A percentile compares a stretch with the other conserved stretches of the same genome.
Conservation (phyloP, 2,888 invertebrate genomes). For the Dinocampus coccinellae region DNA sequence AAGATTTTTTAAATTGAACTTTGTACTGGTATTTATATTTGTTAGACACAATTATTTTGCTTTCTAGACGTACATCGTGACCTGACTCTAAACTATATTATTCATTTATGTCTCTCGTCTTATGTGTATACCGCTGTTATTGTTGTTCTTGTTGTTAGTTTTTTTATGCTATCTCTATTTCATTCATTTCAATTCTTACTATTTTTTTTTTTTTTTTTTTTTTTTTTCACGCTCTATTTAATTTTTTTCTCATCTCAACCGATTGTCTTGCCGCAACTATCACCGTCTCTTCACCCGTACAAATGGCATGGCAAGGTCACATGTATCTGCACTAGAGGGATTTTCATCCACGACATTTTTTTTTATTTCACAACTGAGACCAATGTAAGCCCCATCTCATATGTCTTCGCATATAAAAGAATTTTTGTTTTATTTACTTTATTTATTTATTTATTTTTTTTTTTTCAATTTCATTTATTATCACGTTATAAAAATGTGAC, state of each 20-base stretch:
- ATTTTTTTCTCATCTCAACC: too few species aligned
- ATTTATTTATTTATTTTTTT: constrained; percentile 24
- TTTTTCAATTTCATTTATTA: too few species aligned
- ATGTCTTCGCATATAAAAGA: constrained; percentile 24
- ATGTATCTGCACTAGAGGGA: background rate
- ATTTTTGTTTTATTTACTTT: too few species aligned
- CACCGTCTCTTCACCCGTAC: background rate
- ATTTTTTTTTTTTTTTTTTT: constrained; percentile 1
- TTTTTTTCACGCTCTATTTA: too few species aligned
- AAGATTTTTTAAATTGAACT: constrained; percentile 44
- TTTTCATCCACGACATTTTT: background rate
- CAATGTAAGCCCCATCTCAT: constrained; percentile 36
- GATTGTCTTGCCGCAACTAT: too few species aligned
- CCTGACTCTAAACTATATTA: constrained; percentile 26
- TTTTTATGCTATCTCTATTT: too few species aligned
- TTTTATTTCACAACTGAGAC: background rate
- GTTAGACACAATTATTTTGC: constrained; percentile 47
- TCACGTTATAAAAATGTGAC: background rate
- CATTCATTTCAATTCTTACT: background rate
- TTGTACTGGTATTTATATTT: constrained; percentile 46
- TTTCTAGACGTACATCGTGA: constrained; percentile 47
- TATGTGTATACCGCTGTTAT: background rate
- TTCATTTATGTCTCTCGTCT: constrained; percentile 12
- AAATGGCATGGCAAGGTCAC: background rate
- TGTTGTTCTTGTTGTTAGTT: constrained; percentile 4